These are phyloP conservation scores for Thalpophila matura DNA, from an alignment of 2,888 invertebrate species.

Conservation along the genomic window DNA sequence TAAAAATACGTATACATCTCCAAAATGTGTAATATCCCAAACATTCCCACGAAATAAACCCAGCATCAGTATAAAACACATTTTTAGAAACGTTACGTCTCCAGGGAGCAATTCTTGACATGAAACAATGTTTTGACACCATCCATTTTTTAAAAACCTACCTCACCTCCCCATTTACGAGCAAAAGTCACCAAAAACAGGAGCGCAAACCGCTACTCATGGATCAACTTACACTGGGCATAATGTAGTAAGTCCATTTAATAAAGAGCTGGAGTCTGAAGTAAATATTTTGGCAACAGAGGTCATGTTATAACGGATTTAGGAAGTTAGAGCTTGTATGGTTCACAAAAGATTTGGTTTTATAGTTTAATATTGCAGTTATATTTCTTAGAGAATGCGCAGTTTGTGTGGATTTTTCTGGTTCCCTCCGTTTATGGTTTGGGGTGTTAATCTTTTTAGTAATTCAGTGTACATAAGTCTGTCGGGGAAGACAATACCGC, in stretches of 20 bases:
- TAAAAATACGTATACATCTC: constrained; percentile 46
- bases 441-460: constrained; percentile 65
- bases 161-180: constrained; percentile 34
- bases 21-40: constrained; percentile 61
- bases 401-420: constrained; percentile 68
- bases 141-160: constrained; percentile 54
- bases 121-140: constrained; percentile 66
- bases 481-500: constrained; percentile 53
- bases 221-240: constrained; percentile 51
- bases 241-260: constrained; percentile 35
- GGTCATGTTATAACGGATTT: constrained; percentile 53
- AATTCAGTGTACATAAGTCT: constrained; percentile 59
- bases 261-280: constrained; percentile 43
- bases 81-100: constrained; percentile 65
- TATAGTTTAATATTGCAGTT: constrained; percentile 76
- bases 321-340: constrained; percentile 54
- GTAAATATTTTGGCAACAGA: constrained; percentile 27
- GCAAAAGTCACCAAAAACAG: constrained; percentile 29
- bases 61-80: constrained; percentile 65
- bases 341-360: constrained; percentile 70
- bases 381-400: constrained; percentile 77
- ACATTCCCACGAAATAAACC: constrained; percentile 62
- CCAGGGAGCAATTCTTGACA: constrained; percentile 69
- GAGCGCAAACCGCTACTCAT: constrained; percentile 10
- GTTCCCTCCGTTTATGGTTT: constrained; percentile 63